phyloP scores from a whole-genome alignment of 2,888 invertebrate genomes.

The Drosophila testacea region DNA sequence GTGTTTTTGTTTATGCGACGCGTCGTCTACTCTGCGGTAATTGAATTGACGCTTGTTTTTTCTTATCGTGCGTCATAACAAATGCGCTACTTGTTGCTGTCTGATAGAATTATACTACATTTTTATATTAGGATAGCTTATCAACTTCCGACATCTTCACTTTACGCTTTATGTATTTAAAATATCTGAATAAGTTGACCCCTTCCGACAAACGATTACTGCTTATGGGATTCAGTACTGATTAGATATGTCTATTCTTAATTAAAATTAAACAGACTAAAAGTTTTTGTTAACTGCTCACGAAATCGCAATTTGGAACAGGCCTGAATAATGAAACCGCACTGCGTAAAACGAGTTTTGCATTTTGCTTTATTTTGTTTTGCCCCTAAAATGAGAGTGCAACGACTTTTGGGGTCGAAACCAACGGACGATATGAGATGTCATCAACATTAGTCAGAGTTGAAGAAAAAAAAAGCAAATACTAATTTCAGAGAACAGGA shows the following conservation, averaged over 20 bases:
- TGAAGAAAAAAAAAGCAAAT: slow-evolving; percentile 1
- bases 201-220: background rate
- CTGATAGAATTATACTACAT: slow-evolving; percentile 1
- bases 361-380: slow-evolving; percentile 23
- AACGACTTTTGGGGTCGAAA: slow-evolving; percentile 57
- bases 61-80: slow-evolving; percentile 42
- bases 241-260: background rate
- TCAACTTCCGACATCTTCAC: slow-evolving; percentile 23
- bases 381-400: slow-evolving; percentile 51
- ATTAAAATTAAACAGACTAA: background rate
- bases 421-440: slow-evolving; percentile 32
- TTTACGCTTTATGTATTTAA: background rate
- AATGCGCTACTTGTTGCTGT: slow-evolving; percentile 28
- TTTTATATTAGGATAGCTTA: slow-evolving; percentile 27
- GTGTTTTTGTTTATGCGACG: slow-evolving; percentile 16
- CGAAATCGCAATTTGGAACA: background rate
- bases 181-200: background rate
- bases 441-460: slow-evolving; percentile 59
- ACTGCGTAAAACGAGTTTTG: slow-evolving; percentile 49
- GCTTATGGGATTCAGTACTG: background rate
- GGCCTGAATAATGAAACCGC: background rate
- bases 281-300: background rate
- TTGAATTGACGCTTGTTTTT: slow-evolving; percentile 34
- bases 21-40: slow-evolving; percentile 27
- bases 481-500: slow-evolving; percentile 46